Evolutionary conservation across 2,888 invertebrate genomes (phyloP), one percentile per base, ranked within the genome.

Genomic region (Agriopis leucophaearia): DNA sequence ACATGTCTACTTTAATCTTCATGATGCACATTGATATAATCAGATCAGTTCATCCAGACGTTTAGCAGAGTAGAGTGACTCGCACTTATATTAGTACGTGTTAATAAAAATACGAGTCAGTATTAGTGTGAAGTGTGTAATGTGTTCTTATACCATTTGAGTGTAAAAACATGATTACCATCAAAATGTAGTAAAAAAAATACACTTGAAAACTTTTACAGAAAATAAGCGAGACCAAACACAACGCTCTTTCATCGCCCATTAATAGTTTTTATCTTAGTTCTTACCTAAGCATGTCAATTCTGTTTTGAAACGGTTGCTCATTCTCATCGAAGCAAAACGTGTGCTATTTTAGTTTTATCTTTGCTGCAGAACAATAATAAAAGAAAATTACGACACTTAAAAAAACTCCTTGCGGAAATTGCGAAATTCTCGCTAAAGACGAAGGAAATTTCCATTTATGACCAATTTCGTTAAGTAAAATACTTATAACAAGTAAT

Each of bases 371-470:
- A 8, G 51, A 57, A 63, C 48, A 42, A 62, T 58, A 67, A 71
- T 69, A 71, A 73, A 71, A 59, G 68, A 62, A 71, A 67, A 71
- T 72, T 71, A 68, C 71, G 67, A 50, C 54, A 61, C 54, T 66
- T 48, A 57, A 42, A 66, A 68, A 71, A 16, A 8, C 44, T 8
- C 61, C 62, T 71, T 55, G 63, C 51, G 57, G 62, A 67, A 74
- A 72, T 65, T 65, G 65, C 57, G 45, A 56, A 61, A 51, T 63
- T 54, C 51, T 62, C 47, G 47, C 45, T 15, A 16, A n/a, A 35
- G 13, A n/a, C n/a, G n/a, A 45, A 44, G 27, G 18, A 15, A n/a
- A n/a, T 57, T 45, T 16, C 5, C 10, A 52, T 40, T 40, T 54
- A 6, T 10, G 54, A 40, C 44, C 27, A 55, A 42, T 44, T 55